Evolutionary conservation across 2,797 vertebrate genomes (phyloP).

Genomic region (Argyrosomus regius): DNA sequence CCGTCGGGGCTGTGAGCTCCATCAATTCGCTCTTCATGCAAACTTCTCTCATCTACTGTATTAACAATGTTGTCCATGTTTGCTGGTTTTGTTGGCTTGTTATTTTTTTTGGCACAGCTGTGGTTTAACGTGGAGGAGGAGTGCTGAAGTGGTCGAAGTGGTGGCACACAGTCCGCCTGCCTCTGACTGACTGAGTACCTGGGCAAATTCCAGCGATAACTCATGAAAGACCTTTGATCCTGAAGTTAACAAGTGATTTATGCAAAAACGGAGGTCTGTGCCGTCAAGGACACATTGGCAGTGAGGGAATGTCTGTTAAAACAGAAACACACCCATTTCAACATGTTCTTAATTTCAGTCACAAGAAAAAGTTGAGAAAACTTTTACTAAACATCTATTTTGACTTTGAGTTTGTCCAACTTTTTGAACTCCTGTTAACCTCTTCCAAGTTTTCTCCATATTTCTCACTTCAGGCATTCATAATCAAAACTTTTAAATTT

Average conservation of each 20-base stretch:
- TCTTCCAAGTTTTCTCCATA: background rate
- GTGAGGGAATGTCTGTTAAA: background rate
- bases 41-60: constrained; percentile 2
- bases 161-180: constrained; percentile 51
- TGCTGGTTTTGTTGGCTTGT: background rate
- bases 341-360: background rate
- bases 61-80: constrained; percentile 75
- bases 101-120: background rate
- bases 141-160: constrained; percentile 19
- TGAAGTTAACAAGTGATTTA: constrained; percentile 66
- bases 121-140: background rate
- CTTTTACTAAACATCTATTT: background rate
- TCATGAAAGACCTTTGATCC: constrained; percentile 81
- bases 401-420: background rate
- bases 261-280: background rate
- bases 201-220: constrained; percentile 72
- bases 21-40: constrained; percentile 29
- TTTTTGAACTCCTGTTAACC: background rate
- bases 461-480: too few species aligned
- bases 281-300: constrained; percentile 47
- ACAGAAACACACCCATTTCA: background rate
- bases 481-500: too few species aligned
- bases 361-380: background rate
- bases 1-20: constrained; percentile 18
- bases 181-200: constrained; percentile 56